phyloP scores from a whole-genome alignment of 2,797 vertebrate species.

The Esox lucius region DNA sequence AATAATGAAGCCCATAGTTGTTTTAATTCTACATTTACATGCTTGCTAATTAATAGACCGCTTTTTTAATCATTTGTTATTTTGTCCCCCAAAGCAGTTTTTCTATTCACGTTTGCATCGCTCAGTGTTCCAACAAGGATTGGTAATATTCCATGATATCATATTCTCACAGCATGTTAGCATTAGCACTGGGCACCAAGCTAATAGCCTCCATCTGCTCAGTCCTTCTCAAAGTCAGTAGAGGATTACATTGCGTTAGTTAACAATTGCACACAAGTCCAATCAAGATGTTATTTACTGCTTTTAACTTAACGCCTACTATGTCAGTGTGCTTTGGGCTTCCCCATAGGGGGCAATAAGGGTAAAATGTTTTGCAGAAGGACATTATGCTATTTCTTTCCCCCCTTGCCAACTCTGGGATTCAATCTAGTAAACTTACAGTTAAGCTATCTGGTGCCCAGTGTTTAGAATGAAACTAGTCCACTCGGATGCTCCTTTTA shows the following conservation, averaged over 20 bases:
- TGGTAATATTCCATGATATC: conserved; percentile 49
- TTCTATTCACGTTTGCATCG: conserved; percentile 45
- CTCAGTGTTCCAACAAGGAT: conserved; percentile 61
- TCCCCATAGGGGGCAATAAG: too few species aligned
- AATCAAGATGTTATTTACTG: too few species aligned
- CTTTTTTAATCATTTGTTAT: not conserved
- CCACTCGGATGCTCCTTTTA: too few species aligned
- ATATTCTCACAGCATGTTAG: conserved; percentile 56
- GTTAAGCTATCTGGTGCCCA: too few species aligned
- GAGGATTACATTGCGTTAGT: not conserved
- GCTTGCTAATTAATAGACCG: not conserved
- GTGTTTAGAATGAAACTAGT: too few species aligned
- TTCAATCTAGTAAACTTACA: too few species aligned
- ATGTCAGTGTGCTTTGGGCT: too few species aligned
- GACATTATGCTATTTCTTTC: too few species aligned
- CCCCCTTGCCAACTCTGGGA: too few species aligned
- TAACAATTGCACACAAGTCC: too few species aligned
- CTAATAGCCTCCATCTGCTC: conserved; percentile 11
- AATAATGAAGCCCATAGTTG: not conserved
- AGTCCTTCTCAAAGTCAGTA: conserved; percentile 28
- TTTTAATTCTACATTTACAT: not conserved
- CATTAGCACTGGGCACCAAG: conserved; percentile 32
- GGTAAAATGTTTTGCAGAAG: too few species aligned
- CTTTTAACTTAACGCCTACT: too few species aligned
- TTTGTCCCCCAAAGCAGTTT: conserved; percentile 41